Conservation (phyloP, 2,888 invertebrate species). For the Rhagonycha fulva region DNA sequence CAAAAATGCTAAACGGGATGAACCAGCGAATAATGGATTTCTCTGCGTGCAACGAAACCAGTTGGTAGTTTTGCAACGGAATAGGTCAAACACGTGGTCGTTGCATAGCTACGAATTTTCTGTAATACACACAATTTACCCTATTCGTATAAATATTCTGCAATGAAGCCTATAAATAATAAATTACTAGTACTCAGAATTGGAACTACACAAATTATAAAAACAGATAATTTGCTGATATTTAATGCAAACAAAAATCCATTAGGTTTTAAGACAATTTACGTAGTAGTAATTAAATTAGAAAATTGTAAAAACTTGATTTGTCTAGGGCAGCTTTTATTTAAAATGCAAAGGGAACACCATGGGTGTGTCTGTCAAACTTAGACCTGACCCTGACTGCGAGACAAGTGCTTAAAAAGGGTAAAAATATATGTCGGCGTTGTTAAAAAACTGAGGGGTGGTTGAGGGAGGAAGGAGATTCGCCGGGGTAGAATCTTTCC, state of each 20-base stretch:
- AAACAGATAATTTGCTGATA: background rate
- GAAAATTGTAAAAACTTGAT: background rate
- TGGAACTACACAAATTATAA: background rate
- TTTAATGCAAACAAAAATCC: background rate
- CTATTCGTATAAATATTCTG: background rate
- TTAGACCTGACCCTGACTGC: constrained; percentile 47
- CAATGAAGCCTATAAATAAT: constrained; percentile 2
- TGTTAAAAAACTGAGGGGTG: constrained; percentile 36
- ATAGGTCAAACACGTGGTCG: constrained; percentile 42
- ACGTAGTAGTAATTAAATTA: background rate
- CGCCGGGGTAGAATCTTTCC: constrained; percentile 38
- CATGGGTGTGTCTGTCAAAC: constrained; percentile 43
- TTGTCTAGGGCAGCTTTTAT: constrained; percentile 15
- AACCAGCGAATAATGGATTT: constrained; percentile 36
- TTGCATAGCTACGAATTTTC: constrained; percentile 14
- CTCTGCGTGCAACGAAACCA: constrained; percentile 13
- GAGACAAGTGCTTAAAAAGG: constrained; percentile 51
- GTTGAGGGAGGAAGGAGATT: constrained; percentile 35
- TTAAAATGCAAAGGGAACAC: constrained; percentile 39
- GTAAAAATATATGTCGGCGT: constrained; percentile 44
- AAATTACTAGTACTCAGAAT: background rate
- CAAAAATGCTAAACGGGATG: background rate
- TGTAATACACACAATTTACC: background rate
- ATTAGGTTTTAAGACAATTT: background rate
- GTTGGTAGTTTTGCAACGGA: constrained; percentile 40